Base-by-base conservation (phyloP, 2,113 vertebrate species). In the Archocentrus centrarchus region DNA sequence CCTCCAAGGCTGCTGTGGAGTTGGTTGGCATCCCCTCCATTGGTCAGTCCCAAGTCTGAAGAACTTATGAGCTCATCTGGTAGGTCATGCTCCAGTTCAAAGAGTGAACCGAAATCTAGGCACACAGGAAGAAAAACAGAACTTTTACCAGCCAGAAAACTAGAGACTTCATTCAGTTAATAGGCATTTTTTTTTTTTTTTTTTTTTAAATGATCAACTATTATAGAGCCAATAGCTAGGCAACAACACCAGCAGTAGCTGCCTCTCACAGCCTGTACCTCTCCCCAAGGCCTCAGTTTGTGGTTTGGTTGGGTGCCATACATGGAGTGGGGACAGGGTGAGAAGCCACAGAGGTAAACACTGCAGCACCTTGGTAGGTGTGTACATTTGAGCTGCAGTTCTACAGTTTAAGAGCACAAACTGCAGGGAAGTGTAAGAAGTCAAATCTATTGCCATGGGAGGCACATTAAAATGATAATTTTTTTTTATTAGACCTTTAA, bases 1-100 rank as follows among this genome's bases (percentile, higher is more conserved):
- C 89, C 92, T 14, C 96, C 95, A 81, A 98, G 94, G 91, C 96
- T 97, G 88, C 97, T 97, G 86, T 98, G 97, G 88, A 98, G 95
- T 88, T 98, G 98, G 93, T 95, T 96, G 92, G 97, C 94, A 90
- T 99, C 98, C 57, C 94, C 95, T 86, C 98, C 98, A 39, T 99
- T 99, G 86, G 96, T 95, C 87, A 99, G 94, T 78, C 97, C 97
- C 93, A 98, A 92, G 91, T 99, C 98, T 1, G 97, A 96, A 55
- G 98, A 98, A 95, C 89, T 98, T 95, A 99, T 99, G 90, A 99
- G 96, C 94, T 99, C 98, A 87, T 99, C 98, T 59, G 98, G 98
- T 88, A 99, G 97, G 93, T 99, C 98, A 2, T 99, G 98, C 92
- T 99, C 98, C 95, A 99, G 92, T 93, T 99, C 98, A 90, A 99